Evolutionary conservation across 2,113 vertebrate species (phyloP).

Genomic region (Ophthalmolycus amberensis): DNA sequence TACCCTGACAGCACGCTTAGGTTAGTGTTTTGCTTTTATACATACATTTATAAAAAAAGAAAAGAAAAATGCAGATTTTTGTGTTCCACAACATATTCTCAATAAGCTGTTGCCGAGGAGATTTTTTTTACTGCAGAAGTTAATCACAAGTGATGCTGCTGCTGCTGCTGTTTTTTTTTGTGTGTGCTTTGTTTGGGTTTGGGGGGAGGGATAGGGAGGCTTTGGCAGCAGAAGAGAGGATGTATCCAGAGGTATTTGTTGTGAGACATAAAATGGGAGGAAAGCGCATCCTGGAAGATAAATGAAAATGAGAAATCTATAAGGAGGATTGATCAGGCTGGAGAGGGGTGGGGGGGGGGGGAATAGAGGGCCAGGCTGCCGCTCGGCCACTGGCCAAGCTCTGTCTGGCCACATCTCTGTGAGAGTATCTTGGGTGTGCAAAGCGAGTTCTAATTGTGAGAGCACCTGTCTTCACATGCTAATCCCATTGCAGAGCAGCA

Average conservation of each 20-base stretch:
- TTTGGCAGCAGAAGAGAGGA: conserved; percentile 54
- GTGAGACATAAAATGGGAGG: conserved; percentile 56
- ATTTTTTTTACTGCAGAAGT: conserved; percentile 38
- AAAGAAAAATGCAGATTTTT: conserved; percentile 53
- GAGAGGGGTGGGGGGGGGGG: background rate
- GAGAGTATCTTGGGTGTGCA: conserved; percentile 16
- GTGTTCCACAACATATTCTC: conserved; percentile 43
- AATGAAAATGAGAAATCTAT: conserved; percentile 73
- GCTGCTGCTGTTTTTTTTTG: background rate
- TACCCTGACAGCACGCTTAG: conserved; percentile 71
- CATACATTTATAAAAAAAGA: conserved; percentile 49
- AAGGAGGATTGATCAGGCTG: conserved; percentile 58
- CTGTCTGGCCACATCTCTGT: conserved; percentile 33
- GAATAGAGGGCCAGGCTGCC: conserved; percentile 18
- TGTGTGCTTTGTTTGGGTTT: background rate
- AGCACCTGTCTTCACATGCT: conserved; percentile 19
- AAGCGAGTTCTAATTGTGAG: conserved; percentile 19
- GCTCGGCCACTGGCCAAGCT: conserved; percentile 22
- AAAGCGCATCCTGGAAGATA: conserved; percentile 58
- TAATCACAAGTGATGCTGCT: conserved; percentile 42
- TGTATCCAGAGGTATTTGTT: conserved; percentile 51
- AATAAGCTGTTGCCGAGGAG: conserved; percentile 46
- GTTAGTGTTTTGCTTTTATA: conserved; percentile 60
- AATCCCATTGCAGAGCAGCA: conserved; percentile 28
- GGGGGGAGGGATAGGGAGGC: conserved; percentile 20